These are phyloP conservation scores for Microctonus aethiopoides DNA, from an alignment of 2,888 invertebrate species.

Conservation along the genomic window DNA sequence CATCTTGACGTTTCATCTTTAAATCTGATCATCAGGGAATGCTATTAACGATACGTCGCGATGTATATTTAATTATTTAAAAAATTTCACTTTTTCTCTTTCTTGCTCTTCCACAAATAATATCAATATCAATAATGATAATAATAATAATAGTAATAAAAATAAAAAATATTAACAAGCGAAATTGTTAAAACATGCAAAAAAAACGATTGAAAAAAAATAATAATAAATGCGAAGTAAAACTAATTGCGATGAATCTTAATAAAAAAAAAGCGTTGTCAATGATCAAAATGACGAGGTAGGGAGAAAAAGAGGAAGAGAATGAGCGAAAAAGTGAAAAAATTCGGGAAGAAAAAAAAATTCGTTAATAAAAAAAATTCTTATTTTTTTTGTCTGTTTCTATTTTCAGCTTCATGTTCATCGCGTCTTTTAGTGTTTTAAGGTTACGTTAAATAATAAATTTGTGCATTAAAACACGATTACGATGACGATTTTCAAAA, in stretches of 20 bases:
- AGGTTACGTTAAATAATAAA: not conserved
- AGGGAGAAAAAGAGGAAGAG: not conserved
- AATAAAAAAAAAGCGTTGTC: not conserved
- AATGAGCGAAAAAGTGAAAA: too few species aligned
- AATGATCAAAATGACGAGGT: not conserved
- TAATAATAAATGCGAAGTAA: too few species aligned
- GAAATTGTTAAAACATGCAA: not conserved
- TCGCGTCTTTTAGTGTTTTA: not conserved
- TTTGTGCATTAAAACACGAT: conserved; percentile 1
- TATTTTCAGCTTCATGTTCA: not conserved
- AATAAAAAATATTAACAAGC: not conserved
- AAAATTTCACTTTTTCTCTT: not conserved
- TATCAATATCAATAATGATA: not conserved
- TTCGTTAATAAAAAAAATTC: not conserved
- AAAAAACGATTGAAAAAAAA: too few species aligned
- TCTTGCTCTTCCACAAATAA: not conserved
- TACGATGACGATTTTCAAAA: not conserved
- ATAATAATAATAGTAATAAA: not conserved
- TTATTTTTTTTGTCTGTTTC: not conserved
- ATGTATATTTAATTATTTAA: not conserved
- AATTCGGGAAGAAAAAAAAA: not conserved
- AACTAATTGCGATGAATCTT: too few species aligned
- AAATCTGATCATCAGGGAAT: not conserved
- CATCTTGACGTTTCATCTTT: not conserved
- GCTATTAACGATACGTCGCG: not conserved